Conservation (phyloP, 2,888 invertebrate species). For the Tetragonisca angustula region DNA sequence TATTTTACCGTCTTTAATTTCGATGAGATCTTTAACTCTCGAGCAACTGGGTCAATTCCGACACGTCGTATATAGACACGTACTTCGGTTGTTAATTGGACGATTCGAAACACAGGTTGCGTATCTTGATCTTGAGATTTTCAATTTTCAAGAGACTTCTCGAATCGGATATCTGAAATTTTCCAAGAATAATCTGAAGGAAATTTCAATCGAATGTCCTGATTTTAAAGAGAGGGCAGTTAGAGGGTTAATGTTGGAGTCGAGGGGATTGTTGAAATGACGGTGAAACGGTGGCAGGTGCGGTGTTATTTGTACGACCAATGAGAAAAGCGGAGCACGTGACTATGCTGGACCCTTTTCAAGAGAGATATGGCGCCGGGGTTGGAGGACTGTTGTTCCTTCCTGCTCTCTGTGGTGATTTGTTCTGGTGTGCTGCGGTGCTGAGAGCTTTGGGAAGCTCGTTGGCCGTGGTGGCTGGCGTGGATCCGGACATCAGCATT, state of each 20-base stretch:
- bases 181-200: neutral
- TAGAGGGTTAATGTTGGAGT: neutral
- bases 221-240: neutral
- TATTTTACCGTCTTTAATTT: neutral
- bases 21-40: neutral
- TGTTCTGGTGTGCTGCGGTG: conserved; percentile 90
- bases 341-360: conserved; percentile 90
- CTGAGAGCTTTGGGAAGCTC: conserved; percentile 87
- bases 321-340: conserved; percentile 89
- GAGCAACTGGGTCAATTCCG: neutral
- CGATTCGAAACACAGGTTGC: no score
- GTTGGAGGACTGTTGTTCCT: conserved; percentile 88
- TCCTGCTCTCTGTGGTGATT: conserved; percentile 89
- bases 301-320: conserved; percentile 88
- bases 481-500: conserved; percentile 79
- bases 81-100: no score
- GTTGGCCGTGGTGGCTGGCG: conserved; percentile 78
- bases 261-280: neutral
- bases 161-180: neutral
- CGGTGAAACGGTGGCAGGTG: conserved; percentile 83
- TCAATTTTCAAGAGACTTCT: neutral
- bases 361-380: conserved; percentile 88
- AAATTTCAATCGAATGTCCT: neutral
- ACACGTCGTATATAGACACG: no score
- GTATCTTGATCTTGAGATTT: neutral